Conservation (phyloP, 2,888 invertebrate genomes). For the Folsomia candida region DNA sequence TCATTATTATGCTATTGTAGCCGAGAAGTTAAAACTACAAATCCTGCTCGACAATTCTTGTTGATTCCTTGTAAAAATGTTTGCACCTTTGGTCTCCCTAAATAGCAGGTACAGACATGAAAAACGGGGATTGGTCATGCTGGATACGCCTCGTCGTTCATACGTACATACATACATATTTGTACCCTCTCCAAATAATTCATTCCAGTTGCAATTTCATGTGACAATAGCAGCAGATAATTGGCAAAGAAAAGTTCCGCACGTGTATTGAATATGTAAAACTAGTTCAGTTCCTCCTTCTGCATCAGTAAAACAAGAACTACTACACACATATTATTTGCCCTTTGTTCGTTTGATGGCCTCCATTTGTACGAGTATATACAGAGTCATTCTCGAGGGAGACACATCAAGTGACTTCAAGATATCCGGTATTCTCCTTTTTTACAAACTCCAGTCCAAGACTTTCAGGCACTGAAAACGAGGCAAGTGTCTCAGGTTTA, state of each 20-base stretch:
- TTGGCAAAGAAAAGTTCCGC: conserved; percentile 13
- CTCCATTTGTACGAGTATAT: not conserved
- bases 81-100: not conserved
- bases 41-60: not conserved
- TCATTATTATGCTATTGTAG: no score
- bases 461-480: no score
- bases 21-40: no score
- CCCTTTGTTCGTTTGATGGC: not conserved
- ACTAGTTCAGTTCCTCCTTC: not conserved
- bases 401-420: not conserved
- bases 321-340: no score
- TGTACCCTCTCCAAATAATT: conserved; percentile 8
- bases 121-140: conserved; percentile 6
- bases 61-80: not conserved
- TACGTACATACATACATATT: not conserved
- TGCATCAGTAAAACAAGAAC: no score
- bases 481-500: no score
- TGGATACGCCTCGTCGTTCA: conserved; percentile 10
- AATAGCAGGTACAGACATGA: not conserved
- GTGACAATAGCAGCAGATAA: conserved; percentile 17
- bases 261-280: conserved; percentile 13
- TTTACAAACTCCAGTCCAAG: not conserved
- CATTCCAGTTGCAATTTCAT: conserved; percentile 6
- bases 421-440: not conserved
- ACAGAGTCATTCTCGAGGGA: not conserved